Evolutionary conservation across 2,888 invertebrate species (phyloP), one percentile per base, ranked within the genome.

Genomic region (Amphipoea oculea): DNA sequence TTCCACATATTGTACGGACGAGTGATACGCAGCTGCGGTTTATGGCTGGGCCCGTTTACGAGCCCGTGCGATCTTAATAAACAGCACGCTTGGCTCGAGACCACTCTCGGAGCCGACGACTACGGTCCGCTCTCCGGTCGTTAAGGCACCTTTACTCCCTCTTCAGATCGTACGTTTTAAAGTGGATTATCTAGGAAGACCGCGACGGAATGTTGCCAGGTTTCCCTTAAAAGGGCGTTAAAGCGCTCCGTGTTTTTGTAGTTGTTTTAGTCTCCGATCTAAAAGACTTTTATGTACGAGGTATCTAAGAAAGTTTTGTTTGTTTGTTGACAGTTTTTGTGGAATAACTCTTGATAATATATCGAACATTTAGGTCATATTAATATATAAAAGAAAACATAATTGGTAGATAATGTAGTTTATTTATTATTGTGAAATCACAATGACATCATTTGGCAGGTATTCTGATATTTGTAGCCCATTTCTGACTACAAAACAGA

Each of bases 41-140:
- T 93, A 94, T 90, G 63, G 90, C 89, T 84, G 86, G 89, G 79
- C 82, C 87, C 85, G 90, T 94, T 93, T 93, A 94, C 90, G 94
- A 92, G 82, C 85, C 79, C 60, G 81, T 87, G 90, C 87, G 88
- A 90, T 92, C 90, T 92, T 92, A 91, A 91, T 93, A 93, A 93
- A 92, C 91, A 91, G 87, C 89, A 88, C 88, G 83, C 86, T 86
- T 81, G 83, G 82, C 75, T 81, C 76, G 42, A 81, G 81, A 86
- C 81, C 87, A 82, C 84, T 86, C 81, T 79, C 75, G 62, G 54
- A 54, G 48, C 71, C 66, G 62, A 48, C 63, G 66, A 71, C 79
- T 78, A n/a, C 68, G 69, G 69, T 40, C 57, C 69, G 67, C 71
- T 67, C 70, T 68, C 62, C 36, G 45, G 63, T 82, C 82, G 85